These are phyloP conservation scores for Eutolmus rufibarbis DNA, from an alignment of 2,888 invertebrate species.

Conservation along the genomic window DNA sequence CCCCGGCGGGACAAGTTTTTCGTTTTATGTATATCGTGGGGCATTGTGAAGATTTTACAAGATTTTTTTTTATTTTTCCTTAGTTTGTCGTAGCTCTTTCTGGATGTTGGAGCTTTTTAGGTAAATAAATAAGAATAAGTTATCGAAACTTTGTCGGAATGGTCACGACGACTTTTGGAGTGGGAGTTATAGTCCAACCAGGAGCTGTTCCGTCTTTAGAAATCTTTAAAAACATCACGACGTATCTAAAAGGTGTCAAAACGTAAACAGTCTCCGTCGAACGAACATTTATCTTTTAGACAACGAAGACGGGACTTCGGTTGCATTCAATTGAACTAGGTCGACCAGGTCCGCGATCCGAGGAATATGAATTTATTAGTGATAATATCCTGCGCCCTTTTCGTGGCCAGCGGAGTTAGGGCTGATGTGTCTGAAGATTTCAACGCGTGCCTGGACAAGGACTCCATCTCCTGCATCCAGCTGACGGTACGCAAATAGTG, in stretches of 20 bases:
- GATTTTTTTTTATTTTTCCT: neutral
- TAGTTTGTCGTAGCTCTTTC: slow-evolving; percentile 3
- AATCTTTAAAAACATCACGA: slow-evolving; percentile 64
- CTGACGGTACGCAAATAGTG: slow-evolving; percentile 63
- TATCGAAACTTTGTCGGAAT: neutral
- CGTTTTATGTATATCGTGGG: slow-evolving; percentile 27
- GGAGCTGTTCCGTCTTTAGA: slow-evolving; percentile 48
- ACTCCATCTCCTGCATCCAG: slow-evolving; percentile 72
- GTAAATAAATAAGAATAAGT: slow-evolving; percentile 26
- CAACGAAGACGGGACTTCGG: neutral
- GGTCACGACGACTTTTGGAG: neutral
- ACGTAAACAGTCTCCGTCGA: slow-evolving; percentile 64
- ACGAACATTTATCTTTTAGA: slow-evolving; percentile 62
- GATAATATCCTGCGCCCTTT: slow-evolving; percentile 57
- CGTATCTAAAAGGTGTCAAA: slow-evolving; percentile 63
- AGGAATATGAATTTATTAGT: slow-evolving; percentile 57
- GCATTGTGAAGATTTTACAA: slow-evolving; percentile 31
- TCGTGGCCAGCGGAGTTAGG: slow-evolving; percentile 53
- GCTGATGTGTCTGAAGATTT: slow-evolving; percentile 59
- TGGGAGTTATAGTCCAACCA: slow-evolving; percentile 4
- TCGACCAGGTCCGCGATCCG: neutral
- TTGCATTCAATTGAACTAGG: neutral
- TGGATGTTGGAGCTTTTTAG: slow-evolving; percentile 10
- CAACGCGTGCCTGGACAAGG: slow-evolving; percentile 68
- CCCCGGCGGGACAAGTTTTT: slow-evolving; percentile 16